Conservation (phyloP, 2,797 vertebrate species). For the Triplophysa bombifrons region DNA sequence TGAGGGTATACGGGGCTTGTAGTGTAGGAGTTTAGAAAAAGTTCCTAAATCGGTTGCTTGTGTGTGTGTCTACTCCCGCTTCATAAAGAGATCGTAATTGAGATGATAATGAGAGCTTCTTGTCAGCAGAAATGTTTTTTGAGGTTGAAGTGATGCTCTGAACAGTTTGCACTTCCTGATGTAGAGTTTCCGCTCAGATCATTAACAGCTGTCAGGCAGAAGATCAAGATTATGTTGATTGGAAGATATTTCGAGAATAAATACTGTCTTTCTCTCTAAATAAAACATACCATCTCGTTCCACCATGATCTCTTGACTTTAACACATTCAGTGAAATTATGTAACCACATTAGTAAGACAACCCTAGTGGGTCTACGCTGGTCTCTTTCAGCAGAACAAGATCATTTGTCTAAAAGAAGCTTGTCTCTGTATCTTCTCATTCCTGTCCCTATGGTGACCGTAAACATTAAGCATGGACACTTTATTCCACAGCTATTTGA, state of each 20-base stretch:
- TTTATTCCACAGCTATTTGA: constrained; percentile 65
- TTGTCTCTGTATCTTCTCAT: constrained; percentile 59
- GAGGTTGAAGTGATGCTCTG: not conserved
- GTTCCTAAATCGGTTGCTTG: too few species aligned
- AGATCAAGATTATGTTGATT: constrained; percentile 11
- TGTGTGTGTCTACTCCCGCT: too few species aligned
- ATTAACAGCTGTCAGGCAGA: too few species aligned
- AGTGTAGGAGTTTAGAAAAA: too few species aligned
- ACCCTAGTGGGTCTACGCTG: not conserved
- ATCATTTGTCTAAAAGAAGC: constrained; percentile 16
- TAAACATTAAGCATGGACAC: constrained; percentile 62
- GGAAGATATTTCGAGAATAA: not conserved
- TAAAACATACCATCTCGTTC: not conserved
- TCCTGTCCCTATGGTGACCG: constrained; percentile 61
- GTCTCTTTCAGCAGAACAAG: not conserved
- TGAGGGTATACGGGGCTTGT: too few species aligned
- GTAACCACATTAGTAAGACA: too few species aligned
- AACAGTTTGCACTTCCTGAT: too few species aligned
- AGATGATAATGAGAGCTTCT: not conserved
- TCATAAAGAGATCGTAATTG: not conserved
- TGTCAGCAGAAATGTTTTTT: not conserved
- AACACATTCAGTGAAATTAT: too few species aligned
- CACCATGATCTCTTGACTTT: not conserved
- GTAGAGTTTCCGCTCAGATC: too few species aligned
- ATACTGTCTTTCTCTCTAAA: too few species aligned